Base-by-base conservation (phyloP, 2,888 invertebrate genomes). In the Standfussiana lucernea region DNA sequence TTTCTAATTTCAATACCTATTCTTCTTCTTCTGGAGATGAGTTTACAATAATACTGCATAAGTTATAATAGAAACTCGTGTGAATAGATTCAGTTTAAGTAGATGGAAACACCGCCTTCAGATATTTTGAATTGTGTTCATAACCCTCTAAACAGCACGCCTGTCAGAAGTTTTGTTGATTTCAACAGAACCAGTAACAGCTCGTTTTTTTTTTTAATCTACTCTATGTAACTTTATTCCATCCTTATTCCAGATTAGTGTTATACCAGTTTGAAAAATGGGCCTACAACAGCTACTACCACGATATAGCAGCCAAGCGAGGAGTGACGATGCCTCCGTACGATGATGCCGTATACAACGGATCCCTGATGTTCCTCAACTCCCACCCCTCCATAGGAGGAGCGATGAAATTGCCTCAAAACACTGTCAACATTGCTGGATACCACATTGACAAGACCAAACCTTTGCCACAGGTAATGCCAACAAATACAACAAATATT, bases 371-470 rank as follows among this genome's bases (percentile, higher is more conserved):
- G 79, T 85, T 95, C 0, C 59, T 92, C 0, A 94, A 94, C 73
- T 92, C 94, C 0, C 94, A 95, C 72, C 92, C 92, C 0, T 92
- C 94, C 0, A 72, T 92, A 6, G 93, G 94, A 3, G 87, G 88
- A 5, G 83, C 94, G 0, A 88, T 84, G 28, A 90, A 87, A 28
- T 73, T 95, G 2, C 93, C 95, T 1, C 93, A 92, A 64, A 95
- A 92, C 67, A 93, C 91, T 4, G 93, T 93, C 72, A 93, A 92
- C 56, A 84, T 95, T 32, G 95, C 90, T 67, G 95, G 95, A 3
- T 95, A 94, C 50, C 95, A 95, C 77, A 93, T 95, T 6, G 90
- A 93, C 70, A 83, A 82, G n/a, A 85, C 92, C 0, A 90, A 93
- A 21, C 91, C 94, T 45, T 86, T 95, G 42, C 92, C 95, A 5